Base-by-base conservation (phyloP, 2,888 invertebrate species). In the Hirtodrosophila alboralis region DNA sequence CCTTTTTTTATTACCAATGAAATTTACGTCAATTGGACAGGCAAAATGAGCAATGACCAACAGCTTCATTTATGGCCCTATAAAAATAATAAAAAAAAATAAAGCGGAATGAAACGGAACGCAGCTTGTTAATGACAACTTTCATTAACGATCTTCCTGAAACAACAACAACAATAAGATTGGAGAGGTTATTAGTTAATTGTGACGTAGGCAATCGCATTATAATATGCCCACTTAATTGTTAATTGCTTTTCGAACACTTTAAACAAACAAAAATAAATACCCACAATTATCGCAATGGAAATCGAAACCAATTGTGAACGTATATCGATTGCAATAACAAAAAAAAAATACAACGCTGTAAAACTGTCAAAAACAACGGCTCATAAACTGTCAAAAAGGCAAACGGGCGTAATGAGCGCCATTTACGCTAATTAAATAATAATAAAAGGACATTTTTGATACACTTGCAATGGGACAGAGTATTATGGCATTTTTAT, bases 171-270 rank as follows among this genome's bases (percentile, higher is more conserved):
- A 43, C 28, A 43, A 36, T 21, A 30, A 34, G n/a, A 10, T n/a
- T n/a, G 2, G 49, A 26, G 49, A 30, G 49, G 59, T 72, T 78
- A 72, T 84, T 85, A 83, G 79, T 79, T 84, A 72, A 84, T 83
- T 84, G 75, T 80, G 79, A 72, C 73, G 79, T 69, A 62, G 62
- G 52, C 63, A 75, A 83, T 69, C 74, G 58, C 58, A 84, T 84
- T 80, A 67, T 83, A 71, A 69, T 77, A 64, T 72, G 83, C 34
- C 60, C 78, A 75, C 65, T 80, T 79, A 74, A 80, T 79, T 83
- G 79, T 75, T 84, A 86, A 81, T 84, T 74, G 71, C 81, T 48
- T 84, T 74, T 33, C 74, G 80, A 84, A 81, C 86, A 86, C 76
- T 85, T 80, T 69, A 70, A 75, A 69, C 58, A 84, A 75, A 79